Evolutionary conservation across 2,888 invertebrate species (phyloP), one percentile per base, ranked within the genome.

Genomic region (Cerastoderma edule): DNA sequence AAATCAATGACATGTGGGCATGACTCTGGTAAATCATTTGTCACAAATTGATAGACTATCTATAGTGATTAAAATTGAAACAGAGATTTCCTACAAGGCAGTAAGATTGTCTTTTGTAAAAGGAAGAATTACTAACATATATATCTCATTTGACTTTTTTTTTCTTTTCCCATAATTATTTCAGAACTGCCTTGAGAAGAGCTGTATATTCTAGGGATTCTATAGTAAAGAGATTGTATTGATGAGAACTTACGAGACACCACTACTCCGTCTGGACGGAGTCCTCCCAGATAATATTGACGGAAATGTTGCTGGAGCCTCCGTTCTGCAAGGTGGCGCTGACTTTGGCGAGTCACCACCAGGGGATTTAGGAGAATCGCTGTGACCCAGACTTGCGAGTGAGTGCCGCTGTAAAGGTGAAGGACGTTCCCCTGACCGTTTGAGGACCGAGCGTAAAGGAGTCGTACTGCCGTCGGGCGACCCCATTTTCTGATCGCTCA

Each of bases 251-350:
- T 66, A 83, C 83, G 63, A 75, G 28, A 80, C 85, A 19, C 83
- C 85, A 83, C 90, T 90, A 70, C 88, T 89, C 30, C 88, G 75
- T 39, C 88, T 63, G n/a, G 87, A 83, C 16, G 86, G 85, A 35
- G 83, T 84, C 30, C 88, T 80, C 24, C 82, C 83, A 35, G 89
- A 85, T 48, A 90, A 72, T 32, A 90, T 88, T n/a, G 89, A 89
- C 39, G 84, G 63, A 24, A 85, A 67, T 5, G 84, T 78, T 24
- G 81, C 78, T 30, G 85, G 83, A 2, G 85, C 73, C 32, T 88
- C 88, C 30, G 77, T 82, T 57, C 86, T 84, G 8, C 74, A 74
- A 13, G 84, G 82, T 24, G 85, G 84, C 16, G 84, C 78, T 4
- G 87, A 84, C 53, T 85, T 86, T 30, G 84, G 84, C 0, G 85